Percentiles rank a stretch among this genome's conserved stretches.
Conservation (phyloP, 2,888 invertebrate genomes). For the Caenorhabditis wallacei region DNA sequence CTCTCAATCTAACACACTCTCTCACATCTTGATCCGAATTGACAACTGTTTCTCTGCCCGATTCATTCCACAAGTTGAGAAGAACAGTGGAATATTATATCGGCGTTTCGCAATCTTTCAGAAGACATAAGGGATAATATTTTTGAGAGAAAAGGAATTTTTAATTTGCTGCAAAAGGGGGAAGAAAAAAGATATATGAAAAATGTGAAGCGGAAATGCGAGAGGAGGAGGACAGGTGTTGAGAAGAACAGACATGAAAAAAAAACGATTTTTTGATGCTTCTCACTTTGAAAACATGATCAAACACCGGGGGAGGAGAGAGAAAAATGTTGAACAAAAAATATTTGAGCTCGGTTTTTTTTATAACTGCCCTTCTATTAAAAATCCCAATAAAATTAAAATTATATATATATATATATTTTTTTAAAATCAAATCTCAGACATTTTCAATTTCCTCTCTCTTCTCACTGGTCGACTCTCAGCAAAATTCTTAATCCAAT, state of each 20-base stretch:
- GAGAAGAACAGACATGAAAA: background rate
- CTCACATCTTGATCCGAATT: conserved; percentile 20
- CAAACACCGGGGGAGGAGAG: conserved; percentile 8
- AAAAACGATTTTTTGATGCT: conserved; percentile 11
- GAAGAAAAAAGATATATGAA: background rate
- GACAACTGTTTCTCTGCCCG: conserved; percentile 11
- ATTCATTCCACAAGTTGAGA: too few relatives aligned
- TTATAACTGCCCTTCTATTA: too few relatives aligned
- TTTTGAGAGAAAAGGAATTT: too few relatives aligned
- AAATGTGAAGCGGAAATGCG: background rate
- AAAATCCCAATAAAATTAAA: too few relatives aligned
- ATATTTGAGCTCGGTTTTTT: too few relatives aligned
- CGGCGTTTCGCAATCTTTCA: conserved; percentile 8
- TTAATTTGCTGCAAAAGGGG: background rate
- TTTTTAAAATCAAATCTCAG: conserved; percentile 12
- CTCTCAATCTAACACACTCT: background rate
- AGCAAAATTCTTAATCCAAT: conserved; percentile 28
- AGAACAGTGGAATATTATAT: conserved; percentile 21
- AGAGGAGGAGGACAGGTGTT: conserved; percentile 2
- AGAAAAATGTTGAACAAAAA: too few relatives aligned
- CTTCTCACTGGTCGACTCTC: conserved; percentile 20
- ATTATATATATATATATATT: too few relatives aligned
- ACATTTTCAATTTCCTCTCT: conserved; percentile 16
- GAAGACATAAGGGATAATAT: background rate
- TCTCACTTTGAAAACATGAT: background rate